Conservation (phyloP, 2,888 invertebrate genomes). For the Dermolepida albohirtum region DNA sequence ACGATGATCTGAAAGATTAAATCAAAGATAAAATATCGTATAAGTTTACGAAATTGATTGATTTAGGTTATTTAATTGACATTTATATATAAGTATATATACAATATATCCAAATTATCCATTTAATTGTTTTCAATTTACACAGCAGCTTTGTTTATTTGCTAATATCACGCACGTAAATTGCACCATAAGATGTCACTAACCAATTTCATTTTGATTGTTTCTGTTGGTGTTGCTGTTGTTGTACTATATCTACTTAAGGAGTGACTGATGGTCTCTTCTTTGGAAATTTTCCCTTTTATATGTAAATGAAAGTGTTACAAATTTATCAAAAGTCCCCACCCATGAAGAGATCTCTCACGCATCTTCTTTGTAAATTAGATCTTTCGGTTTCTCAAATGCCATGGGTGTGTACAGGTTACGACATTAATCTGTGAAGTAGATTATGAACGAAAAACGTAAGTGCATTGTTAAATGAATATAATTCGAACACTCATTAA, state of each 20-base stretch:
- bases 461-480: constrained; percentile 16
- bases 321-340: constrained; percentile 41
- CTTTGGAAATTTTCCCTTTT: constrained; percentile 36
- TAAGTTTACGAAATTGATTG: neutral
- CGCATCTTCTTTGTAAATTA: constrained; percentile 35
- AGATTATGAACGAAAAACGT: constrained; percentile 30
- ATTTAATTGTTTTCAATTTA: constrained; percentile 5
- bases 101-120: constrained; percentile 5
- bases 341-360: constrained; percentile 32
- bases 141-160: constrained; percentile 10
- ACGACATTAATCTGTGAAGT: constrained; percentile 34
- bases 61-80: no score
- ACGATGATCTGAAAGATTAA: constrained; percentile 48
- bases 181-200: constrained; percentile 39
- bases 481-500: constrained; percentile 2
- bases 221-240: constrained; percentile 18
- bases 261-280: constrained; percentile 32
- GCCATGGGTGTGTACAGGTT: constrained; percentile 34
- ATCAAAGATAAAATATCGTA: constrained; percentile 2
- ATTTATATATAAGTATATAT: constrained; percentile 9
- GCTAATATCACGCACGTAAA: constrained; percentile 25
- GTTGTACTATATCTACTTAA: neutral
- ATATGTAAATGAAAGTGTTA: constrained; percentile 41
- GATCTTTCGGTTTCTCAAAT: constrained; percentile 36
- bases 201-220: constrained; percentile 47